These are phyloP conservation scores for Leptinotarsa juncta DNA, from an alignment of 2,888 invertebrate species.

Conservation along the genomic window DNA sequence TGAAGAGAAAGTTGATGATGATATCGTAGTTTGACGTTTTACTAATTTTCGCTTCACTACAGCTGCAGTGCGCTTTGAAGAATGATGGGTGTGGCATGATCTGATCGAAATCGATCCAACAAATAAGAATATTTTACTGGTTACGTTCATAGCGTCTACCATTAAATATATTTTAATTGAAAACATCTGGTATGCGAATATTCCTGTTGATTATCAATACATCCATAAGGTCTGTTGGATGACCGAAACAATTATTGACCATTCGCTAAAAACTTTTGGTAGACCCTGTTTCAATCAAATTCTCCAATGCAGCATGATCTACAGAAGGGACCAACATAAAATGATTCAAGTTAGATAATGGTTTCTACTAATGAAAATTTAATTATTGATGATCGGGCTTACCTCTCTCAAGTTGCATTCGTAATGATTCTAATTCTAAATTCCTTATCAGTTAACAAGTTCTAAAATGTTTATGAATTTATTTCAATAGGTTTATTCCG, in stretches of 20 bases:
- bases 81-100: conserved; percentile 54
- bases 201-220: too few species aligned
- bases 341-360: not conserved
- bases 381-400: conserved; percentile 2
- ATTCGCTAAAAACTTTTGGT: not conserved
- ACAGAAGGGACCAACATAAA: not conserved
- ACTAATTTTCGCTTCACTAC: conserved; percentile 56
- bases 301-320: not conserved
- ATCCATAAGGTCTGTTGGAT: too few species aligned
- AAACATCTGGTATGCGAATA: too few species aligned
- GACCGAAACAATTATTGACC: not conserved
- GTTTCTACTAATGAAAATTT: not conserved
- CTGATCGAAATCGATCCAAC: conserved; percentile 30
- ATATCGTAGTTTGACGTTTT: conserved; percentile 34
- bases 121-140: not conserved
- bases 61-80: conserved; percentile 57
- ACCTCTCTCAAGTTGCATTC: not conserved
- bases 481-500: too few species aligned
- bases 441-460: too few species aligned
- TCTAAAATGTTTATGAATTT: too few species aligned
- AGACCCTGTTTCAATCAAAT: not conserved
- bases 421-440: conserved; percentile 8
- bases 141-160: not conserved
- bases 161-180: not conserved
- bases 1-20: conserved; percentile 31